These are phyloP conservation scores for Onychomys arenicola DNA, from an alignment of 2,797 vertebrate species.

Conservation along the genomic window DNA sequence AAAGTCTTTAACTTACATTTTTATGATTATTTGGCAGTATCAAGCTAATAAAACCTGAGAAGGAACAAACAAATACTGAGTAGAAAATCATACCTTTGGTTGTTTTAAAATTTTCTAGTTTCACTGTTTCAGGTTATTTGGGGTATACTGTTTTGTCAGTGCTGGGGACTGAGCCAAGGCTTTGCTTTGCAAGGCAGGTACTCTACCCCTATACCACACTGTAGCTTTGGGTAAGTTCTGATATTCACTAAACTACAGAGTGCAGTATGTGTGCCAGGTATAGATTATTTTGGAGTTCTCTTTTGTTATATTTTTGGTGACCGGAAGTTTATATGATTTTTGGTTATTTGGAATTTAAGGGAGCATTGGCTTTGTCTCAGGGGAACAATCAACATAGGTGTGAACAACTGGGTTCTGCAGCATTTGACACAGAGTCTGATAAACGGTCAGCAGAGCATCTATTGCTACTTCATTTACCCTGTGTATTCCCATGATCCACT, in stretches of 20 bases:
- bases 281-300: background rate
- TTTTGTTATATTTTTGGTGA: background rate
- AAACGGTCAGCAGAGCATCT: background rate
- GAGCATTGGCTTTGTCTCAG: background rate
- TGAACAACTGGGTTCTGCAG: background rate
- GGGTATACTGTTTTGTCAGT: background rate
- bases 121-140: background rate
- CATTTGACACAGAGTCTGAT: background rate
- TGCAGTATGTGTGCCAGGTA: fast-evolving
- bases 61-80: background rate
- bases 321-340: background rate
- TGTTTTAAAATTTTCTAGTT: background rate
- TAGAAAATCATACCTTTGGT: background rate
- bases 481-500: background rate
- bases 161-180: background rate
- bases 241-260: background rate
- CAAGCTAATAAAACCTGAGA: background rate
- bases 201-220: background rate
- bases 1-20: conserved; percentile 17
- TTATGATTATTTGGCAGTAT: background rate
- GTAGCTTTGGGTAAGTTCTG: background rate
- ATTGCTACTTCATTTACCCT: background rate
- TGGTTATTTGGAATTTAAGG: background rate
- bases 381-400: background rate
- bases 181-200: background rate